Evolutionary conservation across 2,797 vertebrate species (phyloP).

Genomic region (Clarias fuscus): DNA sequence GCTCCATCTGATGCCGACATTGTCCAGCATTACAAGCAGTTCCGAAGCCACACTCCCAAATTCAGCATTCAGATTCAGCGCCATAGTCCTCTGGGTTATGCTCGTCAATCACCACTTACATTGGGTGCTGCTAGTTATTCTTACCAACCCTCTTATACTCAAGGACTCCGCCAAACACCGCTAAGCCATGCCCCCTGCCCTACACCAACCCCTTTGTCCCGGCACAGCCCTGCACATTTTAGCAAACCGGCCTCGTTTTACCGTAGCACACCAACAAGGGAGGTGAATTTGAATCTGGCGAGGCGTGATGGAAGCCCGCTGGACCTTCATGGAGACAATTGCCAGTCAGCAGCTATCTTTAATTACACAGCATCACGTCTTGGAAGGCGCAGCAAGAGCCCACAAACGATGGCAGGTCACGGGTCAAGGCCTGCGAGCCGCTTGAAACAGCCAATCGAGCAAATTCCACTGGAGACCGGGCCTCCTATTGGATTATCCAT

Average conservation of each 20-base stretch:
- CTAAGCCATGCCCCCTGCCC: constrained; percentile 89
- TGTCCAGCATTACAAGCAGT: constrained; percentile 97
- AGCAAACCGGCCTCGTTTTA: constrained; percentile 90
- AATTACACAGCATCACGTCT: constrained; percentile 86
- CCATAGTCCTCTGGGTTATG: constrained; percentile 93
- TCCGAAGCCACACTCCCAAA: constrained; percentile 94
- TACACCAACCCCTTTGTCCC: constrained; percentile 87
- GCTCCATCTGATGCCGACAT: constrained; percentile 96
- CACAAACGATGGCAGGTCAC: constrained; percentile 86
- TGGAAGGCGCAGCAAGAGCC: constrained; percentile 94
- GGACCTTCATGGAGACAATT: constrained; percentile 84
- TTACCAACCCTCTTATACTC: constrained; percentile 89
- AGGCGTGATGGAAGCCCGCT: constrained; percentile 87
- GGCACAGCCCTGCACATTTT: constrained; percentile 94
- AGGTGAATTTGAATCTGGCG: constrained; percentile 89
- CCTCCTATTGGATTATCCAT: constrained; percentile 94
- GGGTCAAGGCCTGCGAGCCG: constrained; percentile 89
- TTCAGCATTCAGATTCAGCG: constrained; percentile 98
- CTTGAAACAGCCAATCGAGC: constrained; percentile 91
- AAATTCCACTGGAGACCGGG: constrained; percentile 86
- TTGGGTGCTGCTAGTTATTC: constrained; percentile 90
- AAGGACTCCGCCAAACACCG: constrained; percentile 84
- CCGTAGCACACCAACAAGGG: constrained; percentile 89
- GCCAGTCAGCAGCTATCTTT: constrained; percentile 88
- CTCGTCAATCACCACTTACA: constrained; percentile 91